Conservation (phyloP, 2,888 invertebrate genomes). For the Heterodera filipjevi region DNA sequence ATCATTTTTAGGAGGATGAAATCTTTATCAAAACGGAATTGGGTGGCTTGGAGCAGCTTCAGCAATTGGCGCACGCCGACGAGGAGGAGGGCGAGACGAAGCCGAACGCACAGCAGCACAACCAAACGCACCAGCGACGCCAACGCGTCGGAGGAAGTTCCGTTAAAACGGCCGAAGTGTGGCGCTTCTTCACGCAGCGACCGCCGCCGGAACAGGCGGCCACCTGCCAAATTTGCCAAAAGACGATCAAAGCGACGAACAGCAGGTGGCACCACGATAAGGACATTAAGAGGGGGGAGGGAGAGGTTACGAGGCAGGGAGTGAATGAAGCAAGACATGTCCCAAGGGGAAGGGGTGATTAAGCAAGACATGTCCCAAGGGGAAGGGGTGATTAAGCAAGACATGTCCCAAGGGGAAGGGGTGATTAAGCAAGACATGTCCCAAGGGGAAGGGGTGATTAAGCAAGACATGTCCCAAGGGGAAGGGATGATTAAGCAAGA, state of each 20-base stretch:
- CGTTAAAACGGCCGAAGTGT: conserved; percentile 52
- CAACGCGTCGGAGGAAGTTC: conserved; percentile 43
- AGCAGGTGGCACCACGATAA: conserved; percentile 53
- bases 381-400: neutral
- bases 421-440: no score
- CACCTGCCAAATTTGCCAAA: conserved; percentile 57
- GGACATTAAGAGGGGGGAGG: no score
- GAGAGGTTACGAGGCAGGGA: conserved; percentile 5
- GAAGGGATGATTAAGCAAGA: no score
- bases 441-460: no score
- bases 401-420: no score
- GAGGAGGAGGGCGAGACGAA: conserved; percentile 8
- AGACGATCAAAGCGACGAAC: conserved; percentile 64
- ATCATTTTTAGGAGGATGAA: neutral
- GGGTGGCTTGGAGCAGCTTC: neutral
- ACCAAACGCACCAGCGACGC: conserved; percentile 31
- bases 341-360: neutral
- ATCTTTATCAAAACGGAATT: neutral
- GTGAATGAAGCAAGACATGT: no score
- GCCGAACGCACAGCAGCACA: neutral
- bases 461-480: no score
- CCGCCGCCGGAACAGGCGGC: conserved; percentile 61
- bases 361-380: neutral
- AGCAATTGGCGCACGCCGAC: neutral
- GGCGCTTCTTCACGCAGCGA: conserved; percentile 58